Evolutionary conservation across 2,797 vertebrate species (phyloP), one percentile per base, ranked within the genome.

Genomic region (Amblyraja radiata): DNA sequence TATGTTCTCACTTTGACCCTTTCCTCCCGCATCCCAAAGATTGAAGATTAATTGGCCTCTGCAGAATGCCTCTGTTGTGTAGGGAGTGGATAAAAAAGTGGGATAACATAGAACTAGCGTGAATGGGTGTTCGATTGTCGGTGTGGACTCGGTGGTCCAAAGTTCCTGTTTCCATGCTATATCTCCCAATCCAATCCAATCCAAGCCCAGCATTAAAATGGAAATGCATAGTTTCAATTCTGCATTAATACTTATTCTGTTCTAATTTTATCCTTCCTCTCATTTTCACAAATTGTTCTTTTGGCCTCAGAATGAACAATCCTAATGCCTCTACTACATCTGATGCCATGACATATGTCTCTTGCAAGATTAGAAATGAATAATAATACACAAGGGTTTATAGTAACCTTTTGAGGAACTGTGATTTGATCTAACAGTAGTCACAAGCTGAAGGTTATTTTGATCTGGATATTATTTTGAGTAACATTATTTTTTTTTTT

Each of bases 221-320:
- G 61, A 88, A 63, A 68, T 16, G 61, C n/a, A 63, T 8, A 13
- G 83, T 68, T 88, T 88, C 84, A 36, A 88, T 36, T 88, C 84
- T 88, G 14, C 10, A n/a, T 68, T 88, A 32, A 3, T n/a, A 21
- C 32, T 83, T 28, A 36, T 65, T 65, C 61, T 88, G 61, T 68
- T 68, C 84, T 88, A 68, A 65, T 88, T 88, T 88, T 88, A 88
- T 65, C 84, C 61, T 88, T 63, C 54, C 58, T 88, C 84, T 88
- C 84, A 68, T 88, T 88, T 68, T 88, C 14, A 21, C 84, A 88
- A 18, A 18, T 88, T 88, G 61, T 36, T 88, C n/a, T 36, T 68
- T 86, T 18, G 25, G 9, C 6, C 54, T 23, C 81, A 84, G 54
- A 86, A 32, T 18, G 28, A 86, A 32, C 58, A 86, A 63, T 63